Conservation (phyloP, 2,888 invertebrate genomes). For the Cheilosia vernalis region DNA sequence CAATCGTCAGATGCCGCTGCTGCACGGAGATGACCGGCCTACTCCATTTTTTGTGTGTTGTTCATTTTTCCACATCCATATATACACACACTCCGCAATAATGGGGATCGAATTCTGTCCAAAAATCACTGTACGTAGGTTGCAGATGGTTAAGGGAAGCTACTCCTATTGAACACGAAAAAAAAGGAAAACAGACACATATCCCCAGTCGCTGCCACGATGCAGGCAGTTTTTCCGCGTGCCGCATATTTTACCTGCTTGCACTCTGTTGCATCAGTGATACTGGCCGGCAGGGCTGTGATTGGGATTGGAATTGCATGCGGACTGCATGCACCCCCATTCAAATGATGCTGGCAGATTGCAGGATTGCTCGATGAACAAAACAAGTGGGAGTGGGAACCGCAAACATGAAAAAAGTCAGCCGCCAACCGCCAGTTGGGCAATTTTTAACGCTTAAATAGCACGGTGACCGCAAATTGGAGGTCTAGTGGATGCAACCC, state of each 20-base stretch:
- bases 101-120: constrained; percentile 71
- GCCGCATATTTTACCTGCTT: constrained; percentile 75
- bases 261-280: constrained; percentile 74
- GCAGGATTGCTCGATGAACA: constrained; percentile 59
- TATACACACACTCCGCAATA: constrained; percentile 59
- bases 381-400: constrained; percentile 54
- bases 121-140: constrained; percentile 62
- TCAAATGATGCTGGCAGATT: constrained; percentile 72
- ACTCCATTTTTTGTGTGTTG: constrained; percentile 44
- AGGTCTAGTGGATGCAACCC: constrained; percentile 74
- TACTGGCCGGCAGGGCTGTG: constrained; percentile 31
- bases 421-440: constrained; percentile 59
- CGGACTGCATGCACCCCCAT: constrained; percentile 62
- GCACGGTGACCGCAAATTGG: constrained; percentile 75
- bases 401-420: constrained; percentile 55
- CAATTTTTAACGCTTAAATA: constrained; percentile 75
- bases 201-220: constrained; percentile 18
- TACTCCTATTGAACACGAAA: constrained; percentile 4
- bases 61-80: constrained; percentile 61
- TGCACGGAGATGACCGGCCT: constrained; percentile 70
- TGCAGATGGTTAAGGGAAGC: neutral
- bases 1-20: constrained; percentile 52
- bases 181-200: constrained; percentile 19
- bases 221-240: constrained; percentile 69
- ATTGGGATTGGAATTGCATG: constrained; percentile 66